These are phyloP conservation scores for Panorpa germanica DNA, from an alignment of 2,888 invertebrate genomes.

Conservation along the genomic window DNA sequence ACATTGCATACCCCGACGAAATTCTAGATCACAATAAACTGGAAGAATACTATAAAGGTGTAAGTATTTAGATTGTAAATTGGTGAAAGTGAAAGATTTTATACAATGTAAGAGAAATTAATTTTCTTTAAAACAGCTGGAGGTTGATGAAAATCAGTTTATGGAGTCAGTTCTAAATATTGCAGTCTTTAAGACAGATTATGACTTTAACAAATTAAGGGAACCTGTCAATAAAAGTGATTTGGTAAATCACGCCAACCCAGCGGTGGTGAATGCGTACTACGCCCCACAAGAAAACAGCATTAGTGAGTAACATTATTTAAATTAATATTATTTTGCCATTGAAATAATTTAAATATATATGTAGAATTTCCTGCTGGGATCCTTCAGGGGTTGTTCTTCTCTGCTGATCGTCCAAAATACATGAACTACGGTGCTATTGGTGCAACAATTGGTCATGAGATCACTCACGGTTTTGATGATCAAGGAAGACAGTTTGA, in stretches of 20 bases:
- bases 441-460: conserved; percentile 69
- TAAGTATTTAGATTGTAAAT: conserved; percentile 53
- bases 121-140: conserved; percentile 27
- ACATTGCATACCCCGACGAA: conserved; percentile 74
- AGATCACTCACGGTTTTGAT: conserved; percentile 67
- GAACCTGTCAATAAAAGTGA: conserved; percentile 30
- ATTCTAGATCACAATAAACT: conserved; percentile 57
- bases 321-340: too few species aligned
- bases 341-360: too few species aligned
- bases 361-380: conserved; percentile 81
- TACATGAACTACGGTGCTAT: conserved; percentile 77
- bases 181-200: conserved; percentile 28
- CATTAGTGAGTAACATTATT: conserved; percentile 33
- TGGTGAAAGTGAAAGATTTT: too few species aligned
- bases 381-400: conserved; percentile 71
- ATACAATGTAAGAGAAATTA: too few species aligned
- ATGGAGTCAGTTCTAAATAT: conserved; percentile 27
- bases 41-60: conserved; percentile 48
- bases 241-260: conserved; percentile 28
- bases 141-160: conserved; percentile 24
- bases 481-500: conserved; percentile 76
- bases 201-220: conserved; percentile 26
- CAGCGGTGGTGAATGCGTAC: conserved; percentile 32
- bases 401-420: conserved; percentile 59
- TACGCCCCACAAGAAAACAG: conserved; percentile 32